phyloP scores from a whole-genome alignment of 2,888 invertebrate species.

The Gnatocerus cornutus region DNA sequence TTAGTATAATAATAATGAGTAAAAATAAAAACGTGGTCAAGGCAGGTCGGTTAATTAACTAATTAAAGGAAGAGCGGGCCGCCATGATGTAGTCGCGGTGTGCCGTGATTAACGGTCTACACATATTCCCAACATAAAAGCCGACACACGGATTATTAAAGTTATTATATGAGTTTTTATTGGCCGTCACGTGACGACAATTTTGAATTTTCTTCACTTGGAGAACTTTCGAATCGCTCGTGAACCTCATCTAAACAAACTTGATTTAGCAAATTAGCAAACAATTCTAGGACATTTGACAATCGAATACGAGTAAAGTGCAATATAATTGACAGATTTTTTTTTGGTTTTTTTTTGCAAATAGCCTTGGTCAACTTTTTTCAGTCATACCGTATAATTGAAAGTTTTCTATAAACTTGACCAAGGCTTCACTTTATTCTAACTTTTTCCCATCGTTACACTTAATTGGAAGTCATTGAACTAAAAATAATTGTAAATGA shows the following conservation, averaged over 20 bases:
- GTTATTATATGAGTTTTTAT: slow-evolving; percentile 13
- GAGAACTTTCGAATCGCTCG: not conserved
- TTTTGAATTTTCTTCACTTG: slow-evolving; percentile 8
- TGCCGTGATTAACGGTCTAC: slow-evolving; percentile 48
- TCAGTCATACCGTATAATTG: too few relatives aligned
- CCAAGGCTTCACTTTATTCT: too few relatives aligned
- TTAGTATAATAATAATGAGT: not conserved
- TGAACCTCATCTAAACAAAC: slow-evolving; percentile 6
- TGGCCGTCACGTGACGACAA: slow-evolving; percentile 19
- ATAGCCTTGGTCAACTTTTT: too few relatives aligned
- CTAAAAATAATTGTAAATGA: too few relatives aligned
- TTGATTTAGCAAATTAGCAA: too few relatives aligned
- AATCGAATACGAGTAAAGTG: too few relatives aligned
- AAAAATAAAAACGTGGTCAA: slow-evolving; percentile 37
- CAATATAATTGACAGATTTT: too few relatives aligned
- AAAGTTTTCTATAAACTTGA: too few relatives aligned
- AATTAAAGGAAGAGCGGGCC: slow-evolving; percentile 52
- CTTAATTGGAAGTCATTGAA: too few relatives aligned
- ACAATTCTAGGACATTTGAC: too few relatives aligned
- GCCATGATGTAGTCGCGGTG: slow-evolving; percentile 45
- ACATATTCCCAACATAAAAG: slow-evolving; percentile 43
- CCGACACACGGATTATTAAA: slow-evolving; percentile 28
- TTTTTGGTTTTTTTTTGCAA: too few relatives aligned
- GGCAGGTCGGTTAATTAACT: slow-evolving; percentile 55
- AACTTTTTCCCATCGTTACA: too few relatives aligned